Evolutionary conservation across 2,888 invertebrate species (phyloP), one percentile per base, ranked within the genome.

Genomic region (Gymnoscelis rufifasciata): DNA sequence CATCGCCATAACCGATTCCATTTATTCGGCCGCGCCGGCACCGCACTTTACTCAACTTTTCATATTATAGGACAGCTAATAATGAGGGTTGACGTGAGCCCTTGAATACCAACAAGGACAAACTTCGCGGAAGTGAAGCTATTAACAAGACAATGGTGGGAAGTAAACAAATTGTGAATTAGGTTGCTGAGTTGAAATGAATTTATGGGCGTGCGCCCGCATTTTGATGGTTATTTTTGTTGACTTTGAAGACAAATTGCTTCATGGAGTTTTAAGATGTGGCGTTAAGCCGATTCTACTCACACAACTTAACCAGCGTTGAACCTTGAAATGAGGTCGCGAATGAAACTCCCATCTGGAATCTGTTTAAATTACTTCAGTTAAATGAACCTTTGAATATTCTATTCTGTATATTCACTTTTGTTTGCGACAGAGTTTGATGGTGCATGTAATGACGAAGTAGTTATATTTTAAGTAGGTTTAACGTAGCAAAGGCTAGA

Each of bases 1-100:
- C 65, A 66, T 72, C 64, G 68, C 67, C 63, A 73, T 76, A 72
- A 75, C 69, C 69, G 65, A 77, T 73, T 68, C 66, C 68, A 61
- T 74, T 74, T 74, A 65, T 71, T 71, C 64, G 65, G 61, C 64
- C 64, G 58, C 52, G 57, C 57, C 56, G 60, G 54, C 57, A 68
- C 64, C 51, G 48, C 39, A 43, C 53, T 73, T 68, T 67, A 62
- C 65, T 57, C 54, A 74, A 76, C 66, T 72, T 75, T 75, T 69
- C 66, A 62, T 70, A 70, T 69, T 68, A 71, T 60, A 60, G 57
- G 60, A 56, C 66, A 66, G 68, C 65, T 68, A 66, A 66, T 72
- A 72, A 70, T 71, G 63, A 66, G 64, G 67, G 64, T 63, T 64
- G 56, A 64, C 60, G 63, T 61, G 63, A 64, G 61, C 64, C 65